Base-by-base conservation (phyloP, 2,113 vertebrate species). In the Tauraco erythrolophus region DNA sequence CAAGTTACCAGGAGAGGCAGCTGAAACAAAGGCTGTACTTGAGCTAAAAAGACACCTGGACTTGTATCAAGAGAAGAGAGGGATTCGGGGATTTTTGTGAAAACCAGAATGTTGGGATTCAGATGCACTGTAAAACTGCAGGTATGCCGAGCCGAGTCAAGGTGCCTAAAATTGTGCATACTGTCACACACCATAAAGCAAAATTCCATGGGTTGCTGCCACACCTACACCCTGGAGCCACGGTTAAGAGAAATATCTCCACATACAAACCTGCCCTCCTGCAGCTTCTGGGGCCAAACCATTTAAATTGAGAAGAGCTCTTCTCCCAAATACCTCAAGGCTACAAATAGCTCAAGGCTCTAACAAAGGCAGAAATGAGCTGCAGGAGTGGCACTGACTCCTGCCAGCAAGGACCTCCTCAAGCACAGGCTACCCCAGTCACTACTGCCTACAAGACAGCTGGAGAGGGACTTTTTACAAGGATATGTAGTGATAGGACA, bases 1-100 rank as follows among this genome's bases (percentile, higher is more conserved):
- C n/a, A 90, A 84, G n/a, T 90, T 86, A 95, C 72, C 33, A 96
- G 81, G 51, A 92, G 15, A 97, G 35, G 51, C 65, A 88, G 83
- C 57, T 89, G 88, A 95, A 94, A 91, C 56, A 93, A 89, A 96
- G 54, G 74, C 50, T 89, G 11, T 25, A 64, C 19, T 31, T 16
- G 35, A 88, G 41, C 77, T 95, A 72, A 89, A 87, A 92, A 94
- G 82, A 70, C 68, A 95, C 68, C 93, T 87, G 66, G 75, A 74
- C 21, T 78, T 88, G 21, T 54, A 95, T 93, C 78, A 88, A 85
- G 41, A 50, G 33, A 58, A 86, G 24, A 72, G 74, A 71, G 41
- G 56, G 51, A 76, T 82, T 71, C 1, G 6, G n/a, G 15, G 46
- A 66, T 70, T 71, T 77, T 92, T 93, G 89, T 68, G 79, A 70